Evolutionary conservation across 2,888 invertebrate species (phyloP).

Genomic region (Ochlodes sylvanus): DNA sequence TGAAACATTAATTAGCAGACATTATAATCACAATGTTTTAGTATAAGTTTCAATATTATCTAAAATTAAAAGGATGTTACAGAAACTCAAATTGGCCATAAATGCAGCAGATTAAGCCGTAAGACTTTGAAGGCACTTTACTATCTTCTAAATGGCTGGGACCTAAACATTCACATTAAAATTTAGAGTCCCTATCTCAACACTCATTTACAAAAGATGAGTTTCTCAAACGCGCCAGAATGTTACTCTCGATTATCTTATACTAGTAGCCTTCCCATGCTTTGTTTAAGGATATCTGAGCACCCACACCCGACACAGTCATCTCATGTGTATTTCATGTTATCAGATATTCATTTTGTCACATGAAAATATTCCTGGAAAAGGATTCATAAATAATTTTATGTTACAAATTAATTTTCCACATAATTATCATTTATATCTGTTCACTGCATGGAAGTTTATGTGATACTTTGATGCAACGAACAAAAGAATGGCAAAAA

Average conservation of each 20-base stretch:
- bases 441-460: no score
- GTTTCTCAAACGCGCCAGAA: background rate
- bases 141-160: conserved; percentile 1
- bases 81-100: background rate
- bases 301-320: background rate
- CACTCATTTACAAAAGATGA: conserved; percentile 6
- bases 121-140: conserved; percentile 1
- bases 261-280: background rate
- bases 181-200: conserved; percentile 5
- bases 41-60: background rate
- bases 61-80: background rate
- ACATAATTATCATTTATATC: no score
- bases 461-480: no score
- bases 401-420: background rate
- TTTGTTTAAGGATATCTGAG: background rate
- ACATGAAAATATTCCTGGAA: no score
- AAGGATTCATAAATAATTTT: no score
- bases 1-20: no score
- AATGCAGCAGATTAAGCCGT: conserved; percentile 1
- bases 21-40: background rate
- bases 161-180: conserved; percentile 6
- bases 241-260: background rate
- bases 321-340: no score
- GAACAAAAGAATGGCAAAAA: no score
- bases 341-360: no score